Percentiles rank a stretch among this genome's conserved stretches.
Evolutionary conservation across 1,140 invertebrate species (phyloP).

Genomic region (Cydia pomonella): DNA sequence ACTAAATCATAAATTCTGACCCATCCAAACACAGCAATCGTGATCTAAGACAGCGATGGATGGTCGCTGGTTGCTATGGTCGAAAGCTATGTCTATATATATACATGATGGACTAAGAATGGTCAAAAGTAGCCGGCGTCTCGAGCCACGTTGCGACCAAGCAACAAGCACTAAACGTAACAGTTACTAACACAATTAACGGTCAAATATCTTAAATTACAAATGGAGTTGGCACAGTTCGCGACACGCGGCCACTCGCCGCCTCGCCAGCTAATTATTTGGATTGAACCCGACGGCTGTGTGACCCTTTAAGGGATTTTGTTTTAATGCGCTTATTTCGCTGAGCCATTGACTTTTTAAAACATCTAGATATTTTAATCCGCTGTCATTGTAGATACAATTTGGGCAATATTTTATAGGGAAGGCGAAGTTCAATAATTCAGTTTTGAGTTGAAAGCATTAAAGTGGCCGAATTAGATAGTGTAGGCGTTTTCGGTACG

Average conservation of each 20-base stretch:
- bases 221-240: constrained; percentile 64
- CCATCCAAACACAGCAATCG: constrained; percentile 75
- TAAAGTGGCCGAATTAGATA: constrained; percentile 70
- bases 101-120: constrained; percentile 59
- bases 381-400: background rate
- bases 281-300: constrained; percentile 60
- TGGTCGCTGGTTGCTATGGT: constrained; percentile 50
- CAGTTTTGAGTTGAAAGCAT: constrained; percentile 51
- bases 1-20: constrained; percentile 63
- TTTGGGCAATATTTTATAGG: background rate
- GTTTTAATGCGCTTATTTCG: constrained; percentile 52
- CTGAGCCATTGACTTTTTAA: constrained; percentile 43
- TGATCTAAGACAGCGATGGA: constrained; percentile 57
- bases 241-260: constrained; percentile 64
- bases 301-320: constrained; percentile 55
- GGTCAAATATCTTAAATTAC: constrained; percentile 73
- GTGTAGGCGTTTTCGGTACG: constrained; percentile 62
- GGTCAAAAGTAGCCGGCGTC: constrained; percentile 41
- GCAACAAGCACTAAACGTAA: constrained; percentile 72
- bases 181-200: constrained; percentile 70
- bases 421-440: constrained; percentile 27
- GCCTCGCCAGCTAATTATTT: constrained; percentile 66
- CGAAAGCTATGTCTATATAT: constrained; percentile 57
- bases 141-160: constrained; percentile 57
- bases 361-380: constrained; percentile 12